Conservation (phyloP, 2,797 vertebrate genomes). For the Carduelis carduelis region DNA sequence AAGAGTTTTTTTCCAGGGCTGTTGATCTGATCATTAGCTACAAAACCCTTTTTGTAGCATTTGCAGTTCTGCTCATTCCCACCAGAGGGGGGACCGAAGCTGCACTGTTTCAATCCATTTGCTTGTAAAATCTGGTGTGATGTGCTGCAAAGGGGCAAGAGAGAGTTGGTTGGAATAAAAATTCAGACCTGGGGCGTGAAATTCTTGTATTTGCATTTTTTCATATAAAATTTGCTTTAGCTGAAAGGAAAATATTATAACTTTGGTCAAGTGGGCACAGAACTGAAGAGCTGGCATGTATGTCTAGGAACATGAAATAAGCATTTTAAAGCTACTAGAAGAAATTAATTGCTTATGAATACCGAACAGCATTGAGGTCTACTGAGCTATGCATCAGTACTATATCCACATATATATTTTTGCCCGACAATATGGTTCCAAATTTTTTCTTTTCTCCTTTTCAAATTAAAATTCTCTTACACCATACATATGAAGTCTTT, state of each 20-base stretch:
- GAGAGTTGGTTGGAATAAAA: neutral
- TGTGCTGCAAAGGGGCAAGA: neutral
- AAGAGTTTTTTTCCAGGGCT: neutral
- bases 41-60: neutral
- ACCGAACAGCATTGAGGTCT: neutral
- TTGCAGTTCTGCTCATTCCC: constrained; percentile 60
- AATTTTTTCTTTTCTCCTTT: neutral
- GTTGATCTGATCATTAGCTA: neutral
- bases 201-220: neutral
- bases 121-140: neutral
- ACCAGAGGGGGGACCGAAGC: constrained; percentile 72
- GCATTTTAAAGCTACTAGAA: neutral
- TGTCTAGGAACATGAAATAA: neutral
- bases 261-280: neutral
- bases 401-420: neutral
- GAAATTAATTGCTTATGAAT: neutral
- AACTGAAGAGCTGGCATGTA: neutral
- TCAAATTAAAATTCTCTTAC: neutral
- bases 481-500: neutral
- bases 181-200: neutral
- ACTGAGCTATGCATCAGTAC: neutral
- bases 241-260: neutral
- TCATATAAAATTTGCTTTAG: neutral
- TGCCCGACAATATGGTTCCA: neutral
- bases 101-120: neutral